Conservation (phyloP, 37 sponge, comb jelly and placozoan species). For the Aplysina aerophoba region DNA sequence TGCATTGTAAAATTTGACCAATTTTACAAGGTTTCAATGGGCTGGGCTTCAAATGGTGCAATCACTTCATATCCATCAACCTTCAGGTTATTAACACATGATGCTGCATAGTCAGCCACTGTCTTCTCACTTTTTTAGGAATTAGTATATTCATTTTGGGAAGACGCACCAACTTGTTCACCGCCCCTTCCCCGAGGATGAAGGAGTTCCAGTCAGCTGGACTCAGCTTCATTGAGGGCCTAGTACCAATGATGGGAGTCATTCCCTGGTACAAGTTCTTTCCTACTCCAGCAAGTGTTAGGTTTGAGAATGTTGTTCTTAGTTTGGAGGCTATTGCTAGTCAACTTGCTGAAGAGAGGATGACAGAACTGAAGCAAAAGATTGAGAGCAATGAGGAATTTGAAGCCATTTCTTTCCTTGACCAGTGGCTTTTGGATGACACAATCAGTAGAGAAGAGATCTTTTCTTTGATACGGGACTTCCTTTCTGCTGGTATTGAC, state of each 20-base stretch:
- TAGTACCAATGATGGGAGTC: background rate
- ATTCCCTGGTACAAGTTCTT: background rate
- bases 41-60: no score
- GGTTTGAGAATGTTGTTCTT: slow-evolving; percentile 12
- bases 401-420: slow-evolving; percentile 6
- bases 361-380: background rate
- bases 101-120: no score
- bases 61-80: no score
- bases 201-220: background rate
- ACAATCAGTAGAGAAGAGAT: background rate
- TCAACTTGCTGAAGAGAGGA: background rate
- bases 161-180: slow-evolving; percentile 1
- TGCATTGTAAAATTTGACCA: no score
- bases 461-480: background rate
- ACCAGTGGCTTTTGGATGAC: slow-evolving; percentile 28
- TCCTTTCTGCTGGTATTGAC: slow-evolving; percentile 37
- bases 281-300: slow-evolving; percentile 14
- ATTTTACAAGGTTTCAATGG: no score
- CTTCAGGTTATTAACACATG: no score
- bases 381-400: background rate
- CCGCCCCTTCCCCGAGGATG: background rate
- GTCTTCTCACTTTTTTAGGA: background rate
- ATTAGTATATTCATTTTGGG: slow-evolving; percentile 19
- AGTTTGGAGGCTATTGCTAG: background rate
- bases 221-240: background rate